Evolutionary conservation across 2,113 vertebrate genomes (phyloP).

Genomic region (Mobula birostris): DNA sequence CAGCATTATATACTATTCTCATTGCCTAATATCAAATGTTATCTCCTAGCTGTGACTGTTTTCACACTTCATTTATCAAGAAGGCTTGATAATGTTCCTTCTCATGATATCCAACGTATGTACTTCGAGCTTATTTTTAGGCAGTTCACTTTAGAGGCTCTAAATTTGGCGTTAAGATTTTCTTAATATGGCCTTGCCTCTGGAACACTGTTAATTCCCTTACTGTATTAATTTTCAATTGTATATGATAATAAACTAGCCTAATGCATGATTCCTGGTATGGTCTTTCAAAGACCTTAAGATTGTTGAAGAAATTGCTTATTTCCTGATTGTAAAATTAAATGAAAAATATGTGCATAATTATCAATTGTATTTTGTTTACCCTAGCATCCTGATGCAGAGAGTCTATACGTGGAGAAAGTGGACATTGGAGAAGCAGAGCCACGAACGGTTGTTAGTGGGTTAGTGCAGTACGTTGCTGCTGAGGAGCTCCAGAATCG

Average conservation of each 20-base stretch:
- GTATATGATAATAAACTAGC: not conserved
- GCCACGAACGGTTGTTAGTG: constrained; percentile 85
- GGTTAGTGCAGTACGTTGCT: constrained; percentile 78
- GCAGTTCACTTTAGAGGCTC: not conserved
- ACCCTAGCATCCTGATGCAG: constrained; percentile 81
- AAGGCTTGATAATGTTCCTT: not conserved
- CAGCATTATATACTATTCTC: not conserved
- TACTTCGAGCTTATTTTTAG: not conserved
- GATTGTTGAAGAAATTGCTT: not conserved
- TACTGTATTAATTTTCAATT: not conserved
- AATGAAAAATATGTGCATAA: not conserved
- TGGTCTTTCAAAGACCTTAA: not conserved
- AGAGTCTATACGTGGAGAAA: constrained; percentile 86
- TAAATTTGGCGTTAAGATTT: not conserved
- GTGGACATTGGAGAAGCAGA: constrained; percentile 81
- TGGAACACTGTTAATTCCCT: not conserved
- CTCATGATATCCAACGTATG: not conserved
- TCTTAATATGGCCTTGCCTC: not conserved
- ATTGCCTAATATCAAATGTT: not conserved
- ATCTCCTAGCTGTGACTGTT: not conserved
- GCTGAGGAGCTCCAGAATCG: constrained; percentile 77
- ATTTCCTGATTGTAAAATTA: not conserved
- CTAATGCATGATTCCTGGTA: not conserved
- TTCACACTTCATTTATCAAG: not conserved
- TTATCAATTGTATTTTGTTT: not conserved